These are phyloP conservation scores for Phragmatobia fuliginosa DNA, from an alignment of 2,888 invertebrate species.

Conservation along the genomic window DNA sequence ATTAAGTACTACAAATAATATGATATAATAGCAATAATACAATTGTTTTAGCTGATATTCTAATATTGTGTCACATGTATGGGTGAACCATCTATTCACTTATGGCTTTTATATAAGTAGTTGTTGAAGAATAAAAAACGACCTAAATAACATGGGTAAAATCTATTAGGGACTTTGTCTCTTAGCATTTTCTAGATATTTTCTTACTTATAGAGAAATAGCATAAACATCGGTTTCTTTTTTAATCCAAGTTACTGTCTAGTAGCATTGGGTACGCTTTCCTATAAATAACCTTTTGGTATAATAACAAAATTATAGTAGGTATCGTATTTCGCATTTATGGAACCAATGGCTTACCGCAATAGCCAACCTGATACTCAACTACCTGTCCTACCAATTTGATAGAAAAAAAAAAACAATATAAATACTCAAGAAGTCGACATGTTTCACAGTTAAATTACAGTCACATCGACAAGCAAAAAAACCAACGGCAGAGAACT, in stretches of 20 bases:
- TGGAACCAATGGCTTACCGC: neutral
- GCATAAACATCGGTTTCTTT: neutral
- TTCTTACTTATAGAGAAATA: neutral
- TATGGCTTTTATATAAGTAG: neutral
- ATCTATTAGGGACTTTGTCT: neutral
- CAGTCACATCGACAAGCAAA: slow-evolving; percentile 5
- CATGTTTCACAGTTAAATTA: neutral
- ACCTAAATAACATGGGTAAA: neutral
- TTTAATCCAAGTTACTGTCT: neutral
- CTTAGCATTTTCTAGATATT: neutral
- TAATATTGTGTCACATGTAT: slow-evolving; percentile 6
- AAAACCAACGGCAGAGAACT: slow-evolving; percentile 4
- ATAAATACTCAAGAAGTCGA: neutral
- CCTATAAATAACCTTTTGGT: neutral
- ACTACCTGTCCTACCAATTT: neutral
- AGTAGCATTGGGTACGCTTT: neutral
- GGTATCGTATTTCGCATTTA: neutral
- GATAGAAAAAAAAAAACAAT: neutral
- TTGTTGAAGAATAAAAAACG: neutral
- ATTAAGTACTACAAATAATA: slow-evolving; percentile 43
- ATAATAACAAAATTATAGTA: neutral
- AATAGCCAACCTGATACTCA: neutral
- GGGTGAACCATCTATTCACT: neutral
- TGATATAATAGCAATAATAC: neutral
- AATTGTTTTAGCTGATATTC: neutral